A percentile compares a stretch with the other conserved stretches of the same genome.
phyloP scores from a whole-genome alignment of 2,797 vertebrate genomes.

The Champsocephalus gunnari region DNA sequence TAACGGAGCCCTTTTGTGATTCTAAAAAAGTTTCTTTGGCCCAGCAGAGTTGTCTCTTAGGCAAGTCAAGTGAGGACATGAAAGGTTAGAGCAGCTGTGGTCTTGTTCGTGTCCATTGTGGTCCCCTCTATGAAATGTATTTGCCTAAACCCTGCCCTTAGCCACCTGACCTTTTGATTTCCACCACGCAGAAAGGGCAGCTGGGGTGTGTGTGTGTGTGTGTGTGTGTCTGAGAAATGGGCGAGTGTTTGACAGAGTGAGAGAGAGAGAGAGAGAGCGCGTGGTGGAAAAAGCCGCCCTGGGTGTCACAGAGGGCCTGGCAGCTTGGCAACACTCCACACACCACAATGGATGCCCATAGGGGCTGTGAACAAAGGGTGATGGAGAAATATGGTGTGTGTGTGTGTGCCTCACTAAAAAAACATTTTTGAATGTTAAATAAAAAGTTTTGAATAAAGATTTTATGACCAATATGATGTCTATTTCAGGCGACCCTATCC shows the following conservation, averaged over 20 bases:
- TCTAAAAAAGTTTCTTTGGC: neutral
- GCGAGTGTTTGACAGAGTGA: conserved; percentile 7
- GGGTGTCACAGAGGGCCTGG: conserved; percentile 33
- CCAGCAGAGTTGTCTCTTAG: conserved; percentile 15
- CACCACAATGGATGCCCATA: conserved; percentile 10
- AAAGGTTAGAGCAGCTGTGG: conserved; percentile 60
- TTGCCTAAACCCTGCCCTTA: conserved; percentile 59
- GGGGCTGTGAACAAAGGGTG: conserved; percentile 13
- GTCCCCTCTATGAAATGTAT: conserved; percentile 43
- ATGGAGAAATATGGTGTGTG: neutral
- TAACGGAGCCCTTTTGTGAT: neutral
- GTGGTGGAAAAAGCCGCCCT: conserved; percentile 29
- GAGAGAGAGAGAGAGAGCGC: neutral
- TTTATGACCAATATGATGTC: too few species aligned
- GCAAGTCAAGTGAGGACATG: conserved; percentile 7
- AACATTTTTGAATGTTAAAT: neutral
- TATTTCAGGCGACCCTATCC: too few species aligned
- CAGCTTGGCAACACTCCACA: conserved; percentile 48
- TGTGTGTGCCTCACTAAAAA: neutral
- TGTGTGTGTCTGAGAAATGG: conserved; percentile 8
- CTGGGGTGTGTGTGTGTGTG: neutral
- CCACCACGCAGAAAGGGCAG: conserved; percentile 29
- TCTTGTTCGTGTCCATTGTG: conserved; percentile 30
- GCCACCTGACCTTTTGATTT: conserved; percentile 58
- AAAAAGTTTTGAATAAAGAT: too few species aligned